Conservation (phyloP, 2,797 vertebrate genomes). For the Hypotaenidia okinawae region DNA sequence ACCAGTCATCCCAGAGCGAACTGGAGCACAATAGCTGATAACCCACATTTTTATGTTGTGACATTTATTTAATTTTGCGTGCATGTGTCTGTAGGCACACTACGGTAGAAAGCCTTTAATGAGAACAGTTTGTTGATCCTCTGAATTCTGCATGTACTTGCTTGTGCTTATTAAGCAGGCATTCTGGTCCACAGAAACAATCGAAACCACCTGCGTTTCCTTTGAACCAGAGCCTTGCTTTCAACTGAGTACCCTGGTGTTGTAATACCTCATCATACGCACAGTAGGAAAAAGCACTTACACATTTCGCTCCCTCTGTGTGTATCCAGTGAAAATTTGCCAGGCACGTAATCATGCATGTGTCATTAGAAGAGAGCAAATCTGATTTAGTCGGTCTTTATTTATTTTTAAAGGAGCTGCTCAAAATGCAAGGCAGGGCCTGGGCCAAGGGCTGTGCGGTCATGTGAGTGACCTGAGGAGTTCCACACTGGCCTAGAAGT, state of each 20-base stretch:
- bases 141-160: constrained; percentile 50
- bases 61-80: constrained; percentile 52
- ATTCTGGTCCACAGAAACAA: constrained; percentile 46
- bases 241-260: constrained; percentile 42
- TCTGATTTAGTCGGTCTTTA: not conserved
- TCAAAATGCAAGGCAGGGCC: not conserved
- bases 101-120: constrained; percentile 45
- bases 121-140: constrained; percentile 59
- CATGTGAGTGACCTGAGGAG: rapidly evolving
- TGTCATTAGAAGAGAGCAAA: constrained; percentile 47
- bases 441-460: not conserved
- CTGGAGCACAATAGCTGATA: constrained; percentile 15
- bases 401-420: not conserved
- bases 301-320: constrained; percentile 54
- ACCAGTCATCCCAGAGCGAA: constrained; percentile 26
- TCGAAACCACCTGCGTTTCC: constrained; percentile 61
- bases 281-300: constrained; percentile 62
- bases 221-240: constrained; percentile 60
- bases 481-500: not conserved
- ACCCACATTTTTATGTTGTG: constrained; percentile 42
- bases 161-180: constrained; percentile 60
- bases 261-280: constrained; percentile 60
- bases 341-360: constrained; percentile 48
- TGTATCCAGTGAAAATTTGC: constrained; percentile 49
- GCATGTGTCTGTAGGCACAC: constrained; percentile 28